These are phyloP conservation scores for Phortica magna DNA, from an alignment of 2,888 invertebrate genomes.

Conservation along the genomic window DNA sequence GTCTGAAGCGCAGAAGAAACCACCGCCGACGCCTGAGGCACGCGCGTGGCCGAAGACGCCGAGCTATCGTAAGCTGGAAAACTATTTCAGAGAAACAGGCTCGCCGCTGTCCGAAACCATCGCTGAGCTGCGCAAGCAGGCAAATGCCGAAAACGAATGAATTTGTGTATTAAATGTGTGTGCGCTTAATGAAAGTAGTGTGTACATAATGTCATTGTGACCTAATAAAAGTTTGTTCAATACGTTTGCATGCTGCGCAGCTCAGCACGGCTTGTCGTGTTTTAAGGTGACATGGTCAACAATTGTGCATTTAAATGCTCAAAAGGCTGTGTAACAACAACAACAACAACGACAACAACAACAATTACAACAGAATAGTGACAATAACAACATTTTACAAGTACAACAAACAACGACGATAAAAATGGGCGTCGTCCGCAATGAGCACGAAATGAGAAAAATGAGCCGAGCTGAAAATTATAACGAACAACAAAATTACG, in stretches of 20 bases:
- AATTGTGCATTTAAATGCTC: slow-evolving; percentile 19
- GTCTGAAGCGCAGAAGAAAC: too few species aligned
- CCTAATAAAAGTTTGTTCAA: too few species aligned
- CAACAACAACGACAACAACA: slow-evolving; percentile 39
- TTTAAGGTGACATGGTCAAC: slow-evolving; percentile 17
- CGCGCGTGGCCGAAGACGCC: too few species aligned
- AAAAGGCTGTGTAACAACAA: slow-evolving; percentile 16
- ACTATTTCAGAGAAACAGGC: not conserved
- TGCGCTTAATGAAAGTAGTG: not conserved
- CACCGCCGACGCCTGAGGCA: too few species aligned
- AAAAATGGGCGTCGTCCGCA: slow-evolving; percentile 1
- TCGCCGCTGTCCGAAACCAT: not conserved
- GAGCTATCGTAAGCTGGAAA: not conserved
- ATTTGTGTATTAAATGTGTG: not conserved
- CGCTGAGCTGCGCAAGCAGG: not conserved
- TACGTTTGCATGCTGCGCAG: not conserved
- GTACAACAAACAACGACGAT: slow-evolving; percentile 28
- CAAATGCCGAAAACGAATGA: not conserved
- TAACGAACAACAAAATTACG: slow-evolving; percentile 40
- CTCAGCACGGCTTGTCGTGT: not conserved
- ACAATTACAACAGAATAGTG: not conserved
- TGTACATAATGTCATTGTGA: too few species aligned
- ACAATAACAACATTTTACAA: slow-evolving; percentile 54
- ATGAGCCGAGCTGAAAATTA: not conserved
- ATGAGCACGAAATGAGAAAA: not conserved